A percentile compares a stretch with the other conserved stretches of the same genome.
Conservation (phyloP, 2,888 invertebrate species). For the Cheiracanthium punctorium region DNA sequence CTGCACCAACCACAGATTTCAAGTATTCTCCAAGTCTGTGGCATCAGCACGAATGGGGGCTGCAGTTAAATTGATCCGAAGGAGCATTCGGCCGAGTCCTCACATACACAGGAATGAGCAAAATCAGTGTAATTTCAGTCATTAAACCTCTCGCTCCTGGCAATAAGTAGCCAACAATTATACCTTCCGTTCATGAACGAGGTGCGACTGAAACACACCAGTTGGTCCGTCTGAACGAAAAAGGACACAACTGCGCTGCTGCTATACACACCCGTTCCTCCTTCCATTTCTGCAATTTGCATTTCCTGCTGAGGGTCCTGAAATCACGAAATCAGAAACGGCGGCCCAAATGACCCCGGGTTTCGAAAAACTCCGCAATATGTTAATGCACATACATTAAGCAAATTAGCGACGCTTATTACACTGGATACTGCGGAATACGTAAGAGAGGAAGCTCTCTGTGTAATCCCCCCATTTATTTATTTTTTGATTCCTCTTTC, state of each 20-base stretch:
- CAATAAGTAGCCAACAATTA: neutral
- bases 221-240: too few relatives aligned
- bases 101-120: too few relatives aligned
- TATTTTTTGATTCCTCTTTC: neutral
- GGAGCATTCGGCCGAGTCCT: too few relatives aligned
- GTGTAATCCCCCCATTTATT: neutral
- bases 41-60: too few relatives aligned
- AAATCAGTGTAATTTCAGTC: too few relatives aligned
- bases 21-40: too few relatives aligned
- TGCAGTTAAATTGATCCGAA: too few relatives aligned
- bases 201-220: neutral
- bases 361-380: slow-evolving; percentile 16
- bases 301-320: neutral
- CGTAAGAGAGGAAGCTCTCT: slow-evolving; percentile 26
- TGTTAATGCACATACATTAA: slow-evolving; percentile 26
- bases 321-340: neutral
- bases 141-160: too few relatives aligned
- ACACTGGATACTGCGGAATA: slow-evolving; percentile 2
- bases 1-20: too few relatives aligned
- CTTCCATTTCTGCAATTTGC: neutral
- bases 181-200: neutral
- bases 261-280: neutral
- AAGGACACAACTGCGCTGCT: too few relatives aligned
- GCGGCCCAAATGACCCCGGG: neutral
- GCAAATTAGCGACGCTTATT: slow-evolving; percentile 26